These are phyloP conservation scores for Poecilobothrus nobilitatus DNA, from an alignment of 2,888 invertebrate genomes.

Conservation along the genomic window DNA sequence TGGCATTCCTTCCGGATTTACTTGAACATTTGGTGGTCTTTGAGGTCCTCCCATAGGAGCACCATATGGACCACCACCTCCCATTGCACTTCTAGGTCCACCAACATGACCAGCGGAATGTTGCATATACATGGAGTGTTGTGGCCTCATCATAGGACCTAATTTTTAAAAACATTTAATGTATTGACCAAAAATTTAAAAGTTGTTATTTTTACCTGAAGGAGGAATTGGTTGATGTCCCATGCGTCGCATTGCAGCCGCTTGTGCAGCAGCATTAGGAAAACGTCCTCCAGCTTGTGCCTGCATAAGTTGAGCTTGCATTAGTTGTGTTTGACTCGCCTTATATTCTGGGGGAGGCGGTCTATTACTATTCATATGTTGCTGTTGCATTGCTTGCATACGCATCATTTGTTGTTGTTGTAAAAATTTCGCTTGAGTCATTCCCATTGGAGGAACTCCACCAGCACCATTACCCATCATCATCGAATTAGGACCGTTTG, in stretches of 20 bases:
- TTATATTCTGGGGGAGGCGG: slow-evolving; percentile 85
- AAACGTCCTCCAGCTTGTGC: slow-evolving; percentile 46
- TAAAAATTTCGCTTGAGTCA: slow-evolving; percentile 55
- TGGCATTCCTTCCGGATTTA: slow-evolving; percentile 50
- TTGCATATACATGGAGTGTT: slow-evolving; percentile 51
- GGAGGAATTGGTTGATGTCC: slow-evolving; percentile 66
- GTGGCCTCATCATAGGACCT: slow-evolving; percentile 63
- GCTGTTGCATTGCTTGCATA: slow-evolving; percentile 38
- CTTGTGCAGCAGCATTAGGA: slow-evolving; percentile 47
- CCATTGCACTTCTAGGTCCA: slow-evolving; percentile 34
- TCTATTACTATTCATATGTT: slow-evolving; percentile 49
- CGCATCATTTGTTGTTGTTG: slow-evolving; percentile 58
- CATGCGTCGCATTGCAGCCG: slow-evolving; percentile 52
- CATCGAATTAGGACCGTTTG: slow-evolving; percentile 26
- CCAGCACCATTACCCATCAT: slow-evolving; percentile 24
- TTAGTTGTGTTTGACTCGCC: slow-evolving; percentile 46
- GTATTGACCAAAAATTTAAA: slow-evolving; percentile 10
- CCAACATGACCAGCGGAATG: slow-evolving; percentile 36
- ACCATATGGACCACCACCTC: slow-evolving; percentile 38
- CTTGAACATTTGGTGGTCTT: slow-evolving; percentile 51
- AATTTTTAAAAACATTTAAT: slow-evolving; percentile 16
- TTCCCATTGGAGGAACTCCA: slow-evolving; percentile 33
- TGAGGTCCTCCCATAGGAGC: slow-evolving; percentile 47
- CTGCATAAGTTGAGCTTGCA: slow-evolving; percentile 51
- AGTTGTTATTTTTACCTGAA: slow-evolving; percentile 45